Conservation (phyloP, 2,888 invertebrate species). For the Drosophila cognata region DNA sequence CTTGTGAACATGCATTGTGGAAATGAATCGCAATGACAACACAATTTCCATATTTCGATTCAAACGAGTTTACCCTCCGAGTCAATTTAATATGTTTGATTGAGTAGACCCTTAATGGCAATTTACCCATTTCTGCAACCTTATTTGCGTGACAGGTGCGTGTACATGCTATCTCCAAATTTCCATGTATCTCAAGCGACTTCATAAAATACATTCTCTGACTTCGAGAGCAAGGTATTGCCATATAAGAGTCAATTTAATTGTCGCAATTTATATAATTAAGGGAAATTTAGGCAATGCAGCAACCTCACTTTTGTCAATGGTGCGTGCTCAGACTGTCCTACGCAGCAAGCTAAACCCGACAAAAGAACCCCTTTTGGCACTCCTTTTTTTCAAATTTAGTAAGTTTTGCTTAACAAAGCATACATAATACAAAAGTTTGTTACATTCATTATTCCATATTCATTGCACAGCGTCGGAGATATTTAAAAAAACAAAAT, state of each 20-base stretch:
- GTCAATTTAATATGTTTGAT: background rate
- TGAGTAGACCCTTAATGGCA: background rate
- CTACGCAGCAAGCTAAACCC: background rate
- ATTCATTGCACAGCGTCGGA: conserved; percentile 1
- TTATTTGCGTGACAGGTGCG: background rate
- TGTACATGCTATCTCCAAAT: background rate
- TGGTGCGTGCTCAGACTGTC: background rate
- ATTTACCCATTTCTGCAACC: background rate
- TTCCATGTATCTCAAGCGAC: background rate
- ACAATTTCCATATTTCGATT: background rate
- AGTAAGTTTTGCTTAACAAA: conserved; percentile 17
- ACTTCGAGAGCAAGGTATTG: too few relatives aligned
- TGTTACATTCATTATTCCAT: conserved; percentile 2
- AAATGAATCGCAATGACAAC: background rate
- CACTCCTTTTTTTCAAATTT: background rate
- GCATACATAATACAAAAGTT: too few relatives aligned
- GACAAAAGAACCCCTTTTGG: background rate
- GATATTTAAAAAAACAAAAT: background rate
- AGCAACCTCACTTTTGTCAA: background rate
- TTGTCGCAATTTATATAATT: background rate
- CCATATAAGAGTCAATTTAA: background rate
- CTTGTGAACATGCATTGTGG: background rate
- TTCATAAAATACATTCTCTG: too few relatives aligned
- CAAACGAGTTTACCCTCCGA: background rate
- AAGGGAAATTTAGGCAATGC: background rate